Percentiles rank a stretch among this genome's conserved stretches.
Conservation (phyloP, 2,888 invertebrate species). For the Trichogramma dendrolimi region DNA sequence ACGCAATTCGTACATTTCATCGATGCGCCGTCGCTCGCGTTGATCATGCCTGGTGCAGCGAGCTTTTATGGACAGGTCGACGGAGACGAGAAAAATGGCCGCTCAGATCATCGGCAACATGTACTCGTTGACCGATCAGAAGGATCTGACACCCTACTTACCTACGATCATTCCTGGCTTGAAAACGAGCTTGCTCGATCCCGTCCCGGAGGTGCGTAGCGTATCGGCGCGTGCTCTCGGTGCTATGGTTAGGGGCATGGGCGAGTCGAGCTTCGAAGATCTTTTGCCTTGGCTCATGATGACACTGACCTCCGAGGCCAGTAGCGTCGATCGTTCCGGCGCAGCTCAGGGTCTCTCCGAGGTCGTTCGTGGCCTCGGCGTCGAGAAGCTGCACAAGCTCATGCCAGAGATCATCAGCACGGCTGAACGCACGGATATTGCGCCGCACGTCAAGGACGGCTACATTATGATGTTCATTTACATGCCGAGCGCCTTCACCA, state of each 20-base stretch:
- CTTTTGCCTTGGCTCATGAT: constrained; percentile 98
- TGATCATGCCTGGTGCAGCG: constrained; percentile 98
- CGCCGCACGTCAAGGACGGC: constrained; percentile 96
- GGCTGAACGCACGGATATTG: constrained; percentile 86
- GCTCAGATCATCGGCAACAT: constrained; percentile 99
- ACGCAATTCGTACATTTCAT: constrained; percentile 99
- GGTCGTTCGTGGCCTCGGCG: constrained; percentile 93
- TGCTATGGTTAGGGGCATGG: constrained; percentile 97
- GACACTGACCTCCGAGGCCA: constrained; percentile 89
- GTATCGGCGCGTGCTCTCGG: constrained; percentile 95
- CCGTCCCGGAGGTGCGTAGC: constrained; percentile 90
- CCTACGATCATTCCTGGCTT: constrained; percentile 94
- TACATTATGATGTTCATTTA: constrained; percentile 99
- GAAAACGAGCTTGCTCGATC: constrained; percentile 92
- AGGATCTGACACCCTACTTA: constrained; percentile 93
- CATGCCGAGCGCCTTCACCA: constrained; percentile 94
- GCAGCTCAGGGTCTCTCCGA: constrained; percentile 97
- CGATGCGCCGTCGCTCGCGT: constrained; percentile 94
- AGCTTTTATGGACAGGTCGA: constrained; percentile 95
- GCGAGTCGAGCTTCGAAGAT: constrained; percentile 92
- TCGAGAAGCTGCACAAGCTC: constrained; percentile 88
- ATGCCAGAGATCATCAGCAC: constrained; percentile 97
- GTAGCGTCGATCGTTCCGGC: constrained; percentile 92
- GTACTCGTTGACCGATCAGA: constrained; percentile 98
- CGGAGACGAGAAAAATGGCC: constrained; percentile 98